phyloP scores from a whole-genome alignment of 2,888 invertebrate species.

The Ditylenchus weischeri region DNA sequence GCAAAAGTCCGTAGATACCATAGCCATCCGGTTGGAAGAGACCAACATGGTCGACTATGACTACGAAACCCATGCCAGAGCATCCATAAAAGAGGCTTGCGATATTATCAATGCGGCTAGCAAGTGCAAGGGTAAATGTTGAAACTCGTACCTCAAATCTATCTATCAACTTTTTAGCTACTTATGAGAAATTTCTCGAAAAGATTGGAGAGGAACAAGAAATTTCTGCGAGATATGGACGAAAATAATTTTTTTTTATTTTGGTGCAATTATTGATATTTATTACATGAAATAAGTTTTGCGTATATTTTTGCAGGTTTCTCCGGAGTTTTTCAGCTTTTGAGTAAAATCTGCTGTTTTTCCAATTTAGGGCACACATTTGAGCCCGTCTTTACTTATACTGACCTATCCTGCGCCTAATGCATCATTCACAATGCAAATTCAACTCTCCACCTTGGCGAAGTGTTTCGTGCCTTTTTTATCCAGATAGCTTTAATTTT shows the following conservation, averaged over 20 bases:
- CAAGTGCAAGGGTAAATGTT: conserved; percentile 9
- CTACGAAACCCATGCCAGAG: conserved; percentile 4
- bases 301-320: no score
- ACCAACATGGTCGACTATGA: conserved; percentile 9
- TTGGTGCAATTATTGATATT: no score
- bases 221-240: not conserved
- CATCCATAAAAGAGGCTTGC: conserved; percentile 2
- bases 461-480: no score
- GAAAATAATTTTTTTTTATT: not conserved
- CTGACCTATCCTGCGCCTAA: no score
- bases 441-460: no score
- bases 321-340: no score
- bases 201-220: conserved; percentile 8
- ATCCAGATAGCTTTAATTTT: no score
- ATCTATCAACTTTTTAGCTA: not conserved
- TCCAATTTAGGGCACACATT: no score
- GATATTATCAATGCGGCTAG: conserved; percentile 12
- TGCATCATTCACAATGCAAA: no score
- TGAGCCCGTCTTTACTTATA: no score
- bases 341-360: no score
- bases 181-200: conserved; percentile 9
- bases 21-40: conserved; percentile 8
- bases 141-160: not conserved
- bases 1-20: conserved; percentile 1
- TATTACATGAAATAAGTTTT: no score